These are phyloP conservation scores for Tragelaphus eurycerus DNA, from an alignment of 2,797 vertebrate genomes.

Conservation along the genomic window DNA sequence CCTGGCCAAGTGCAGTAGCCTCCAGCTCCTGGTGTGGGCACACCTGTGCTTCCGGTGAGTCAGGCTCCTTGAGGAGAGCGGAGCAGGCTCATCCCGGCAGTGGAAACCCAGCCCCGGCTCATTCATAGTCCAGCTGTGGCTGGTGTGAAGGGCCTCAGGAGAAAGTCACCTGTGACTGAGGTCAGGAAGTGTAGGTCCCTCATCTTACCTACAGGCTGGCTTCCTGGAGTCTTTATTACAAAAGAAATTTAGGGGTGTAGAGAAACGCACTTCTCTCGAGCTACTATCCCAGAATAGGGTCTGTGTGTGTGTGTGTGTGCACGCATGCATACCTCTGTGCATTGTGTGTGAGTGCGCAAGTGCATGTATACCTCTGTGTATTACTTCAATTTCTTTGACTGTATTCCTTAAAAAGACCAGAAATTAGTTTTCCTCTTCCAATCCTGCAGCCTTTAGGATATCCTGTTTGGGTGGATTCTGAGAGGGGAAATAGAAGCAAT, in stretches of 20 bases:
- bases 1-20: neutral
- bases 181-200: rapidly evolving
- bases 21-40: neutral
- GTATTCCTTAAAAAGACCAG: constrained; percentile 53
- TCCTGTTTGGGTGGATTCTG: constrained; percentile 66
- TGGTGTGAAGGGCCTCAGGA: neutral
- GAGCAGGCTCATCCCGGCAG: neutral
- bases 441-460: constrained; percentile 58
- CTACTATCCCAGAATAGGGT: neutral
- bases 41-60: neutral
- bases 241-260: neutral
- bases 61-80: neutral
- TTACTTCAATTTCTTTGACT: neutral
- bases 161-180: neutral
- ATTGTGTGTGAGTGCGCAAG: neutral
- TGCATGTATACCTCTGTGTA: neutral
- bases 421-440: constrained; percentile 54
- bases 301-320: neutral
- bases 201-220: neutral
- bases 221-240: neutral
- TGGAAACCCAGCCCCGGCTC: too few relatives aligned
- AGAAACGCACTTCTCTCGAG: neutral
- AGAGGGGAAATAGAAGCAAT: constrained; percentile 58
- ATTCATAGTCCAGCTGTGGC: too few relatives aligned
- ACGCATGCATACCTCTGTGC: rapidly evolving